These are phyloP conservation scores for Parambassis ranga DNA, from an alignment of 2,797 vertebrate genomes.

Conservation along the genomic window DNA sequence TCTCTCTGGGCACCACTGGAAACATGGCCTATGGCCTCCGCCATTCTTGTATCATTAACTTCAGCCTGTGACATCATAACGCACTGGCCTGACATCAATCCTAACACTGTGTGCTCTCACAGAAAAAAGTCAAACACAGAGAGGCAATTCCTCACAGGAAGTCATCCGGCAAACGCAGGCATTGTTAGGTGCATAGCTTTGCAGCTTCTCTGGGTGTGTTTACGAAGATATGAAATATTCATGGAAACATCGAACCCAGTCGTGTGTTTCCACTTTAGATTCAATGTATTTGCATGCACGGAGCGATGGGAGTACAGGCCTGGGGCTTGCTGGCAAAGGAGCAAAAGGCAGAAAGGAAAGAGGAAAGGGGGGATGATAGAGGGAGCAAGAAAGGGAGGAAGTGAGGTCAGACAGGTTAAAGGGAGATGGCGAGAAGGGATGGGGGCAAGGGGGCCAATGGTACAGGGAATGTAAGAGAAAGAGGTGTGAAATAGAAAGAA, in stretches of 20 bases:
- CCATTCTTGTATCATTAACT: constrained; percentile 73
- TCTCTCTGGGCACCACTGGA: constrained; percentile 74
- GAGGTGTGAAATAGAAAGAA: constrained; percentile 37
- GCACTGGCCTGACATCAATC: constrained; percentile 69
- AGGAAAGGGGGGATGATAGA: constrained; percentile 35
- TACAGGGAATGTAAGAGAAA: constrained; percentile 33
- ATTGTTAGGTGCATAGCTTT: constrained; percentile 39
- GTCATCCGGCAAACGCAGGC: constrained; percentile 50
- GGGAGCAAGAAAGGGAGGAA: constrained; percentile 48
- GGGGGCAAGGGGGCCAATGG: background rate
- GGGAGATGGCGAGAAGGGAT: constrained; percentile 14
- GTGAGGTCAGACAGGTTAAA: constrained; percentile 55
- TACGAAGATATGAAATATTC: constrained; percentile 76
- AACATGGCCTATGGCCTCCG: constrained; percentile 72
- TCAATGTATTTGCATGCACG: constrained; percentile 69
- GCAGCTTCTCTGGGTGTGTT: constrained; percentile 57
- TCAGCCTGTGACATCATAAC: constrained; percentile 77
- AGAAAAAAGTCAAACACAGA: constrained; percentile 41
- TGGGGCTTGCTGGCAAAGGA: constrained; percentile 49
- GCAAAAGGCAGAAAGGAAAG: constrained; percentile 33
- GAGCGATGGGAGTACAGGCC: constrained; percentile 50
- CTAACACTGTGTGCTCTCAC: constrained; percentile 47
- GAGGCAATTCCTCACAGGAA: constrained; percentile 58
- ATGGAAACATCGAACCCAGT: constrained; percentile 55
- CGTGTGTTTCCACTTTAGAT: constrained; percentile 76